A percentile compares a stretch with the other conserved stretches of the same genome.
Evolutionary conservation across 2,888 invertebrate genomes (phyloP).

Genomic region (Dugesia japonica): DNA sequence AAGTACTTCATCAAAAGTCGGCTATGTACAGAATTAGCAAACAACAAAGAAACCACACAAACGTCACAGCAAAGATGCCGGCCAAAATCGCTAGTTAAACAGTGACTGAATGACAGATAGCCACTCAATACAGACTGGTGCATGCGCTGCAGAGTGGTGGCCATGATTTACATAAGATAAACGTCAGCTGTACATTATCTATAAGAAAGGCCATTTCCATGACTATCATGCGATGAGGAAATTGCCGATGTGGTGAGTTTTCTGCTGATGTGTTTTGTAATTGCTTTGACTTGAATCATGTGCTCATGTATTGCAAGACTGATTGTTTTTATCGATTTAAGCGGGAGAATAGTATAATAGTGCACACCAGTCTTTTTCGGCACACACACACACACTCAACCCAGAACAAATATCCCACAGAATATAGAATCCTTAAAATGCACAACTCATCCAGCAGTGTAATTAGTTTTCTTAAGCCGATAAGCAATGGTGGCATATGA

Average conservation of each 20-base stretch:
- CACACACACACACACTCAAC: neutral
- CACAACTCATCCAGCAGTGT: conserved; percentile 8
- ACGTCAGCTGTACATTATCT: conserved; percentile 20
- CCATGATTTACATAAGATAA: conserved; percentile 20
- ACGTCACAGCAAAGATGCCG: conserved; percentile 20
- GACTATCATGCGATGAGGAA: conserved; percentile 20
- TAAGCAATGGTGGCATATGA: conserved; percentile 20
- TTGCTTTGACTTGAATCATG: conserved; percentile 20
- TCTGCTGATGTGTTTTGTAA: conserved; percentile 3
- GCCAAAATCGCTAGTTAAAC: conserved; percentile 20
- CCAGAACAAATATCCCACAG: neutral
- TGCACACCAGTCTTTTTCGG: conserved; percentile 15
- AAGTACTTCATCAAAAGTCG: conserved; percentile 20
- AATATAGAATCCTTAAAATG: conserved; percentile 20
- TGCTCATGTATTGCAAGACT: conserved; percentile 20
- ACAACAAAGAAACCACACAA: conserved; percentile 20
- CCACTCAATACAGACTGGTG: conserved; percentile 17
- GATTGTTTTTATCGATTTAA: conserved; percentile 9
- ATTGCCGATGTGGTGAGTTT: conserved; percentile 16
- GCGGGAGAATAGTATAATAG: neutral
- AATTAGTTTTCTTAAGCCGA: conserved; percentile 20
- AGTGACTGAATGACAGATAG: conserved; percentile 13
- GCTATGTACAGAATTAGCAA: conserved; percentile 20
- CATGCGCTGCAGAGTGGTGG: neutral
- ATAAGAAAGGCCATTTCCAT: conserved; percentile 15